Evolutionary conservation across 1,140 invertebrate species (phyloP).

Genomic region (Drosophila ambigua): DNA sequence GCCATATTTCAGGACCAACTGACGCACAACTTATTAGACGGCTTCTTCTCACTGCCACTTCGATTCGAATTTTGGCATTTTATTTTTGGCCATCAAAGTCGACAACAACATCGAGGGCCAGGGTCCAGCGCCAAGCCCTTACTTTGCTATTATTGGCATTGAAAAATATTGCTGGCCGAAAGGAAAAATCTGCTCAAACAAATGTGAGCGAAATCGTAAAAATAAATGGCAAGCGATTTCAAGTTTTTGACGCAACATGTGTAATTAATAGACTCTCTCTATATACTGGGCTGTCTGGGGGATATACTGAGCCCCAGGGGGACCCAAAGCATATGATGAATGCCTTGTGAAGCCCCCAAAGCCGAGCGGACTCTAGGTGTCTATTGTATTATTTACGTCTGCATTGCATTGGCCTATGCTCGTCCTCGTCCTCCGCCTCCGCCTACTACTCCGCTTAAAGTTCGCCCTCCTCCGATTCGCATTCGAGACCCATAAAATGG

Average conservation of each 20-base stretch:
- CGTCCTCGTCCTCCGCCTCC: background rate
- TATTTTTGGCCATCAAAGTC: conserved; percentile 21
- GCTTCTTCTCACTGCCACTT: conserved; percentile 38
- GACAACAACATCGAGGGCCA: conserved; percentile 12
- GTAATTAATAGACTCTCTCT: conserved; percentile 74
- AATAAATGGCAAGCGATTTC: conserved; percentile 73
- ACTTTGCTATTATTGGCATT: conserved; percentile 24
- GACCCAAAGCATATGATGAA: conserved; percentile 44
- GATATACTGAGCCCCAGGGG: background rate
- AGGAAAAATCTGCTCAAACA: conserved; percentile 43
- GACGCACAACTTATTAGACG: conserved; percentile 55
- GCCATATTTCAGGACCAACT: conserved; percentile 57
- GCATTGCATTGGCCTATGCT: conserved; percentile 24
- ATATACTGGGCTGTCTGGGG: background rate
- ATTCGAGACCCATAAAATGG: conserved; percentile 51
- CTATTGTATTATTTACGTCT: conserved; percentile 77
- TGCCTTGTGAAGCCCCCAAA: conserved; percentile 53
- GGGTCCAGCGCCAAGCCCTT: conserved; percentile 1
- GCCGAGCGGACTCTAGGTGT: conserved; percentile 62
- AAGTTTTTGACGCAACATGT: conserved; percentile 69
- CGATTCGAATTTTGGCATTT: conserved; percentile 11
- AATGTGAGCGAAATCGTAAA: conserved; percentile 54
- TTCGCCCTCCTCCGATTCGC: conserved; percentile 6
- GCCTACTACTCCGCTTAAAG: background rate
- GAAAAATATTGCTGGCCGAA: conserved; percentile 50